Base-by-base conservation (phyloP, 2,888 invertebrate species). In the Piscicola geometra region DNA sequence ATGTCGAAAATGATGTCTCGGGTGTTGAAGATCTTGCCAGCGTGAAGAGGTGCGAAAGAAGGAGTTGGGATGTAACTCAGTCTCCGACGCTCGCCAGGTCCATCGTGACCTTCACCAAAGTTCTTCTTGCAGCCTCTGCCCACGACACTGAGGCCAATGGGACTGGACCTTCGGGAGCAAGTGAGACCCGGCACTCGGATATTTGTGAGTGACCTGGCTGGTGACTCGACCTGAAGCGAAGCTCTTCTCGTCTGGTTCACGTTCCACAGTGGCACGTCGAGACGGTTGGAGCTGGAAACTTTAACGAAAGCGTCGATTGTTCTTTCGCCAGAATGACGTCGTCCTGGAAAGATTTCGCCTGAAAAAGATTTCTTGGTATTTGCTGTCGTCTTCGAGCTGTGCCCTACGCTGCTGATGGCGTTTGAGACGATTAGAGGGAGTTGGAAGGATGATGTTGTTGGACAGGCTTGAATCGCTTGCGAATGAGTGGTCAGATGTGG, bases 1-100 rank as follows among this genome's bases (percentile, higher is more conserved):
- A 97, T 96, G 84, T 93, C 93, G 70, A 94, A 78, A 41, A 80
- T 76, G 33, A 73, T 67, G 35, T 78, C 78, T 35, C 78, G 52
- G 72, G 81, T 83, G 76, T 81, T 79, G 78, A 83, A 83, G 78
- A 83, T 80, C 35, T 81, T 79, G 64, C 83, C 83, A 79, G 82
- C 25, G 47, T 56, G 25, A n/a, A 60, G 25, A n/a, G 60, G n/a
- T 18, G 12, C 3, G 60, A 15, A 56, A 5, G 60, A 18, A 5
- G 60, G 5, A 5, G 3, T 3, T 5, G 60, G 21, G 5, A 15
- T 25, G 60, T 21, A 56, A 56, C 60, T 56, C 25, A 56, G n/a
- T 21, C n/a, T 56, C n/a, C 60, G 5, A 18, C n/a, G 9, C 21
- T 56, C 60, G 15, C 12, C 9, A 5, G 60, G 9, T 9, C 12